Percentiles rank a stretch among this genome's conserved stretches.
phyloP scores from a whole-genome alignment of 2,888 invertebrate genomes.

The Eupithecia pulchellata region DNA sequence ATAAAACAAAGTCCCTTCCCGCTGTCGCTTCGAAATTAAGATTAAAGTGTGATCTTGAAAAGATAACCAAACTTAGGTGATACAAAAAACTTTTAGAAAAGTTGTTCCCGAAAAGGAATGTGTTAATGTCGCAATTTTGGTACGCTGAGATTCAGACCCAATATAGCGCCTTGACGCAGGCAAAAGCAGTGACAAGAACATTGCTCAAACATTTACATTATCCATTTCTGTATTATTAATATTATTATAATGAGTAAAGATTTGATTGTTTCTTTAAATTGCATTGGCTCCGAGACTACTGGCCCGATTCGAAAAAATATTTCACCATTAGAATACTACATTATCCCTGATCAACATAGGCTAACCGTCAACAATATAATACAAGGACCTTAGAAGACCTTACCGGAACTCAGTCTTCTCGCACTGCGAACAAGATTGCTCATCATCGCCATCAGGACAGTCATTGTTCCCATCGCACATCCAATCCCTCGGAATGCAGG shows the following conservation, averaged over 20 bases:
- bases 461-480: constrained; percentile 87
- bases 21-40: too few species aligned
- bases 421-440: constrained; percentile 79
- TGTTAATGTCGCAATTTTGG: background rate
- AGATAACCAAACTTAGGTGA: background rate
- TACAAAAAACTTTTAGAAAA: background rate
- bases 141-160: background rate
- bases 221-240: too few species aligned
- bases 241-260: too few species aligned
- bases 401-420: constrained; percentile 72
- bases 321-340: too few species aligned
- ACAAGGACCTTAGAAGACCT: background rate
- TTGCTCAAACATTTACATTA: background rate
- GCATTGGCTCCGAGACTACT: too few species aligned
- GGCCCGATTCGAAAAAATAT: too few species aligned
- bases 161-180: background rate
- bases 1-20: too few species aligned
- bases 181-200: background rate
- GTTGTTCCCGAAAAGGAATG: background rate
- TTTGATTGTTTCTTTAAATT: too few species aligned
- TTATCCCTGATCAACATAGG: too few species aligned
- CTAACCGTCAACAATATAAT: too few species aligned
- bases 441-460: constrained; percentile 87
- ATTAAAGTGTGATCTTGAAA: too few species aligned
- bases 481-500: constrained; percentile 87